These are phyloP conservation scores for Myiopsitta monachus DNA, from an alignment of 2,113 vertebrate genomes.

Conservation along the genomic window DNA sequence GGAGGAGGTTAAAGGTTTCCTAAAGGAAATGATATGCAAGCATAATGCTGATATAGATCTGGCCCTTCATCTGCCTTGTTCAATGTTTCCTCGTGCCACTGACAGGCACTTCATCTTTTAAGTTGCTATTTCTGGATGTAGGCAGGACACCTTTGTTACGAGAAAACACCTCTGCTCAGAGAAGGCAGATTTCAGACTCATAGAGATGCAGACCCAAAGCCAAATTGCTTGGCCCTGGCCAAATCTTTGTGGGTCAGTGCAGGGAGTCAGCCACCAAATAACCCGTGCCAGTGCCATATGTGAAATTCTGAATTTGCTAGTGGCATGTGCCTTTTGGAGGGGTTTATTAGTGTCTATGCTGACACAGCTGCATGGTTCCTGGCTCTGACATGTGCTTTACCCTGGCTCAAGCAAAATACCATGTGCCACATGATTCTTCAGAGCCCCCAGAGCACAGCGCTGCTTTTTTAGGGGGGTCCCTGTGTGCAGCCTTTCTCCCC, in stretches of 20 bases:
- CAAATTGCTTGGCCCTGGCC: not conserved
- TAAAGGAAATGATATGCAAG: not conserved
- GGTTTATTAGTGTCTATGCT: not conserved
- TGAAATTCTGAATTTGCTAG: not conserved
- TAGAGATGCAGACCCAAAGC: not conserved
- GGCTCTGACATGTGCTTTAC: not conserved
- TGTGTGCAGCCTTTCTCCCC: not conserved
- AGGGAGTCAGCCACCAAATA: not conserved
- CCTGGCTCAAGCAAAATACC: rapidly evolving
- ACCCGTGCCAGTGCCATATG: rapidly evolving
- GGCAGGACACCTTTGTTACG: not conserved
- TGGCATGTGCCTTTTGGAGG: rapidly evolving
- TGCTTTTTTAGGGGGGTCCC: not conserved
- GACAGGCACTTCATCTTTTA: not conserved
- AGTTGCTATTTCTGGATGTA: not conserved
- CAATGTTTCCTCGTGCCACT: not conserved
- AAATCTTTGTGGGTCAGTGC: not conserved
- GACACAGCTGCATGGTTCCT: not conserved
- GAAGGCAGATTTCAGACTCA: not conserved
- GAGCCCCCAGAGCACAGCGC: not conserved
- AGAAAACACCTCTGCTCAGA: not conserved
- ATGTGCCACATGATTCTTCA: rapidly evolving
- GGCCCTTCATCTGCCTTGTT: not conserved
- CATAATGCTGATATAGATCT: not conserved
- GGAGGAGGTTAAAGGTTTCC: not conserved